Percentiles rank a stretch among this genome's conserved stretches.
Conservation (phyloP, 2,113 vertebrate species). For the Podiceps cristatus region DNA sequence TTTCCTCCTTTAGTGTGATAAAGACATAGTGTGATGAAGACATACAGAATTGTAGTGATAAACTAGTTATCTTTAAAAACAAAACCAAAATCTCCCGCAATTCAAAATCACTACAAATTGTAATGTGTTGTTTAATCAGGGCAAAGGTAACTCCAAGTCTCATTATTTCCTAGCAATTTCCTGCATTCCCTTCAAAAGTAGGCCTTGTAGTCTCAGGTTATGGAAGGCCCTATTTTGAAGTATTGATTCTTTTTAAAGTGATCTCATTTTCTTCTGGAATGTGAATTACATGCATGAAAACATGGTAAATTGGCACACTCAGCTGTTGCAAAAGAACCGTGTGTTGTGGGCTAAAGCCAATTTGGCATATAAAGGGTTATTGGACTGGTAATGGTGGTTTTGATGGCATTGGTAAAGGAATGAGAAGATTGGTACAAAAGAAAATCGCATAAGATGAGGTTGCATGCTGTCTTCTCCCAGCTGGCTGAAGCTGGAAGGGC, state of each 20-base stretch:
- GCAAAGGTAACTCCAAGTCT: neutral
- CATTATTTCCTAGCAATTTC: neutral
- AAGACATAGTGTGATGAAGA: neutral
- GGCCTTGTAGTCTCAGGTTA: neutral
- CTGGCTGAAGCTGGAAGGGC: neutral
- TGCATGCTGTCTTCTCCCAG: neutral
- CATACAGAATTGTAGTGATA: neutral
- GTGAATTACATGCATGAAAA: rapidly evolving
- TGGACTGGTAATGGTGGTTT: neutral
- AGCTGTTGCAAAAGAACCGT: neutral
- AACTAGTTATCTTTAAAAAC: neutral
- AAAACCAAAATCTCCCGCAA: neutral
- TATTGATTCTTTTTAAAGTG: neutral
- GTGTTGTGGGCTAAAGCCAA: neutral
- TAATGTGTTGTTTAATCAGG: neutral
- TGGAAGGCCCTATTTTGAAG: neutral
- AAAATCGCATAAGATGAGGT: neutral
- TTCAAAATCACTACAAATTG: neutral
- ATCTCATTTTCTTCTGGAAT: neutral
- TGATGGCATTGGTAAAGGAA: neutral
- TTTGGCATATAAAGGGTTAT: neutral
- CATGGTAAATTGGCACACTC: rapidly evolving
- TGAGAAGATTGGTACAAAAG: neutral
- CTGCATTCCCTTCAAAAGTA: neutral
- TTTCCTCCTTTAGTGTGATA: neutral